Percentiles rank a stretch among this genome's conserved stretches.
phyloP scores from a whole-genome alignment of 2,797 vertebrate species.

The Acanthis flammea region DNA sequence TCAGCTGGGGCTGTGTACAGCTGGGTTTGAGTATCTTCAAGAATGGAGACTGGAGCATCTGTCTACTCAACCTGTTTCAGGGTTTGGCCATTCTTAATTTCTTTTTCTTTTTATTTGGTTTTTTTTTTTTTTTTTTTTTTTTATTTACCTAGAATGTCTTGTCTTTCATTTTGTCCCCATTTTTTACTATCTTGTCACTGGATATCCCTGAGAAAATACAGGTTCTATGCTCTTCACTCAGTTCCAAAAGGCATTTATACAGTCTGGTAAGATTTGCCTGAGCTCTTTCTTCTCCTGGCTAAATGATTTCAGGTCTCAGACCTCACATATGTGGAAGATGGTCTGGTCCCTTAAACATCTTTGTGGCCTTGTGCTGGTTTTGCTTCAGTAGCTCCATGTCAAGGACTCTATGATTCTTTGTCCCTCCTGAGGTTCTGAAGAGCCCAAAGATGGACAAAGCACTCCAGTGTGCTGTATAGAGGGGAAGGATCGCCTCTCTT shows the following conservation, averaged over 20 bases:
- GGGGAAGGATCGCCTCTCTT: background rate
- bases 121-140: background rate
- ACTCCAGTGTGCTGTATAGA: background rate
- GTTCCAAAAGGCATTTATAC: background rate
- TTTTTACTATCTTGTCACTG: background rate
- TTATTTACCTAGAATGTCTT: background rate
- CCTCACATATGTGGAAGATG: rapidly evolving
- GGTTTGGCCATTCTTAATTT: background rate
- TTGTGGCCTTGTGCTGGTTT: background rate
- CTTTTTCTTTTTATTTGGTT: background rate
- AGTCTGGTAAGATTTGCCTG: background rate
- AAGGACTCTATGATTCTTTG: background rate
- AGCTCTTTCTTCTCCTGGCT: background rate
- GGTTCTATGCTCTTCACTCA: background rate
- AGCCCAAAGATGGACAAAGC: background rate
- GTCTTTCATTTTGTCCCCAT: background rate
- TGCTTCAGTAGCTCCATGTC: background rate
- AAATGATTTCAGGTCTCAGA: background rate
- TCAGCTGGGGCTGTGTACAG: background rate
- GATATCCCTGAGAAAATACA: background rate
- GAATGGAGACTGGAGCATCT: background rate
- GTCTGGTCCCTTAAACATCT: background rate
- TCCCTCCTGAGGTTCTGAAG: background rate
- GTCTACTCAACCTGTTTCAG: background rate
- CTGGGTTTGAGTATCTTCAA: background rate